A percentile compares a stretch with the other conserved stretches of the same genome.
These are phyloP conservation scores for Platalea minor DNA, from an alignment of 2,797 vertebrate species.

Conservation along the genomic window DNA sequence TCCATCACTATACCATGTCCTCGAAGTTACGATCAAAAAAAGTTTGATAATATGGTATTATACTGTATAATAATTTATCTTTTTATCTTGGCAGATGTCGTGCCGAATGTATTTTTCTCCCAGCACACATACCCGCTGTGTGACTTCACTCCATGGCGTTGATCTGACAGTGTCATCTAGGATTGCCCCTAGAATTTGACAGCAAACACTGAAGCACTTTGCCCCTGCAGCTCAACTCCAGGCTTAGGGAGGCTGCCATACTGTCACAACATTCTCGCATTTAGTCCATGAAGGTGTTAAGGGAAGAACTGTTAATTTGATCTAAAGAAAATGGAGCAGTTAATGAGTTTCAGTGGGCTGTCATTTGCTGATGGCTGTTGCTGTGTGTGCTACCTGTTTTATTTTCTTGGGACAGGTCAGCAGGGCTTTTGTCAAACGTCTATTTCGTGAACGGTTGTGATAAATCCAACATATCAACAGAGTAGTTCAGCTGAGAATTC, in stretches of 20 bases:
- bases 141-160: not conserved
- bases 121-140: accelerated
- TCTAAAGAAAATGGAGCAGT: not conserved
- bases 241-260: not conserved
- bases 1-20: no score
- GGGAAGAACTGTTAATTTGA: not conserved
- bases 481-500: not conserved
- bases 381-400: not conserved
- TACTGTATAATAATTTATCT: no score
- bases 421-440: not conserved
- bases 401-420: not conserved
- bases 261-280: not conserved
- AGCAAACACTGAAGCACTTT: not conserved
- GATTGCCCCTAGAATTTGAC: not conserved
- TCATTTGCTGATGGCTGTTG: not conserved
- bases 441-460: not conserved
- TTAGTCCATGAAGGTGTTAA: not conserved
- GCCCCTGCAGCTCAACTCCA: not conserved
- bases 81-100: not conserved
- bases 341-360: not conserved
- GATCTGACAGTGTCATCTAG: not conserved
- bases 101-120: not conserved
- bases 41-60: not conserved
- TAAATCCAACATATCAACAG: not conserved
- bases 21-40: not conserved